Evolutionary conservation across 2,797 vertebrate species (phyloP), one percentile per base, ranked within the genome.

Genomic region (Helicolenus hilgendorfi): DNA sequence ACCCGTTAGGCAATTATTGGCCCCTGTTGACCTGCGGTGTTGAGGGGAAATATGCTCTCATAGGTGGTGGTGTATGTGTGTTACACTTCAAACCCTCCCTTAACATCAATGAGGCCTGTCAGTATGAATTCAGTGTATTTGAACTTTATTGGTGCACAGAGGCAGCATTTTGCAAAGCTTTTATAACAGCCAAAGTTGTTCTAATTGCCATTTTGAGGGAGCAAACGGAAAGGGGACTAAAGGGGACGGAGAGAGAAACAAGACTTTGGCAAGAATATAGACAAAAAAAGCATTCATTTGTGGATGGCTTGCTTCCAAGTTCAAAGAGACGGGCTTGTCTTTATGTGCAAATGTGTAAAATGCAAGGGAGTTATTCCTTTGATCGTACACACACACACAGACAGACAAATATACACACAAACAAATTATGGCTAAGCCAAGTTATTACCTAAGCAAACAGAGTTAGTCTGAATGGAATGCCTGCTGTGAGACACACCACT

Each of bases 391-490:
- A 29, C 56, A 33, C 7, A 26, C 27, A 76, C 59, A 77, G 24
- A 36, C 24, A 75, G 15, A 89, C 81, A 95, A 74, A 89, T 79
- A 92, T 65, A 82, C 85, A 91, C 84, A 85, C 85, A 94, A 94
- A 95, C 94, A 94, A 93, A 93, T 94, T 63, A 94, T 86, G 84
- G 77, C 81, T 86, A 84, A 92, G 85, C 92, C 94, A 79, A 92
- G 89, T 94, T 94, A 96, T 95, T 96, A 95, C 92, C 92, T 85
- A 87, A 95, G 87, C 89, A 95, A 93, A 93, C 90, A 92, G 82
- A 65, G 86, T 89, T 84, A 84, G 84, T 80, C 90, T 91, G 92
- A 92, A 91, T 89, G 93, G 89, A 95, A 94, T 91, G 92, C 94
- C 90, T 86, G 92, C 92, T 94, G 89, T 84, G 88, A 92, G 90